Evolutionary conservation across 2,113 vertebrate genomes (phyloP).

Genomic region (Corythaeola cristata): DNA sequence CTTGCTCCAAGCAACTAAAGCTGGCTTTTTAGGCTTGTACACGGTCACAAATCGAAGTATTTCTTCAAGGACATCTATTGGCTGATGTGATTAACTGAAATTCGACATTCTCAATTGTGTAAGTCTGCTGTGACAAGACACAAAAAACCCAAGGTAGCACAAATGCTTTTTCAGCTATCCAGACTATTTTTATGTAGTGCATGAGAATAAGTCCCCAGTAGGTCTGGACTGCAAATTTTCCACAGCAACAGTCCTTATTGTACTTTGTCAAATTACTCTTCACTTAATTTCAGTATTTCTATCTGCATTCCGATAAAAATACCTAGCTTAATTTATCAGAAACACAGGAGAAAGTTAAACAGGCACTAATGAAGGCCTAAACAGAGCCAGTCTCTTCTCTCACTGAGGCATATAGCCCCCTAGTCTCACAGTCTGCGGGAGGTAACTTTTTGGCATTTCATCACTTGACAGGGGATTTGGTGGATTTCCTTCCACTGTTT

Average conservation of each 20-base stretch:
- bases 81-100: neutral
- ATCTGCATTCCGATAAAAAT: conserved; percentile 45
- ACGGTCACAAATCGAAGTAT: neutral
- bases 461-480: conserved; percentile 19
- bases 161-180: conserved; percentile 17
- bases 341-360: conserved; percentile 26
- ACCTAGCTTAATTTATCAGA: conserved; percentile 59
- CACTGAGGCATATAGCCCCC: conserved; percentile 91
- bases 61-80: neutral
- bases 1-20: neutral
- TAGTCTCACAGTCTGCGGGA: conserved; percentile 83
- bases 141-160: neutral
- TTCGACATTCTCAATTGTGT: neutral
- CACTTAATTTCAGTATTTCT: conserved; percentile 12
- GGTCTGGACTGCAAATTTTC: neutral
- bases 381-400: conserved; percentile 35
- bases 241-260: neutral
- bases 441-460: conserved; percentile 81
- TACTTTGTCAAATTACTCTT: conserved; percentile 17
- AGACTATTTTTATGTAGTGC: conserved; percentile 57
- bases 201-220: conserved; percentile 16
- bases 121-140: neutral
- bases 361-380: conserved; percentile 47
- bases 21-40: neutral
- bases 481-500: conserved; percentile 28